Conservation (phyloP, 2,797 vertebrate species). For the Manis javanica region DNA sequence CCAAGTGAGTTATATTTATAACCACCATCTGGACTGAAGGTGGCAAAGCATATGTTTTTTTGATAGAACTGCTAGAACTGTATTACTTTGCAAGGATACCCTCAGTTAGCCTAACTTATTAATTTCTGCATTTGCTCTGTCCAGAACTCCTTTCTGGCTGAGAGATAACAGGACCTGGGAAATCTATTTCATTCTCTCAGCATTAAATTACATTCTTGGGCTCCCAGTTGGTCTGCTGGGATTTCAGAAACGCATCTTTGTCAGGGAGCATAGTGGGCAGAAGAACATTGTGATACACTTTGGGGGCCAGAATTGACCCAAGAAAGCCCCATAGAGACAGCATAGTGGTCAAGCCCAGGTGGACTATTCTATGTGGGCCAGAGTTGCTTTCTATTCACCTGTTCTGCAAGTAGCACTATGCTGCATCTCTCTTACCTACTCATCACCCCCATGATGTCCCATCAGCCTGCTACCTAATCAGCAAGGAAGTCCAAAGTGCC, state of each 20-base stretch:
- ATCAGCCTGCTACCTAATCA: not conserved
- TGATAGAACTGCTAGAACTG: not conserved
- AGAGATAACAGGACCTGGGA: not conserved
- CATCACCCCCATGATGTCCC: not conserved
- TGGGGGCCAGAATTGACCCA: not conserved
- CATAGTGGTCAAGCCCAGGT: not conserved
- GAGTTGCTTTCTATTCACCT: not conserved
- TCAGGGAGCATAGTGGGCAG: not conserved
- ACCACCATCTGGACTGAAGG: slow-evolving; percentile 24
- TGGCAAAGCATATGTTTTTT: slow-evolving; percentile 22
- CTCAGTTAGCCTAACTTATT: slow-evolving; percentile 39
- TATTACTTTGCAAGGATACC: slow-evolving; percentile 50
- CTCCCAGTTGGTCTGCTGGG: not conserved
- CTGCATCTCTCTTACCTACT: not conserved
- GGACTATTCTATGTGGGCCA: not conserved
- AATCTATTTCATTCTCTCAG: not conserved
- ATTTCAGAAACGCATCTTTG: not conserved
- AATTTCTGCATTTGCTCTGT: not conserved
- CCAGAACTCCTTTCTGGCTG: not conserved
- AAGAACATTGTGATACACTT: not conserved
- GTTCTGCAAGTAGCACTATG: rapidly evolving
- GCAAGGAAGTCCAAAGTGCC: not conserved
- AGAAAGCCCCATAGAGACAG: not conserved
- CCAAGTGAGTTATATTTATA: not conserved
- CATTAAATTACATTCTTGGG: not conserved